A percentile compares a stretch with the other conserved stretches of the same genome.
Evolutionary conservation across 1,140 invertebrate species (phyloP).

Genomic region (Macrobrachium rosenbergii): DNA sequence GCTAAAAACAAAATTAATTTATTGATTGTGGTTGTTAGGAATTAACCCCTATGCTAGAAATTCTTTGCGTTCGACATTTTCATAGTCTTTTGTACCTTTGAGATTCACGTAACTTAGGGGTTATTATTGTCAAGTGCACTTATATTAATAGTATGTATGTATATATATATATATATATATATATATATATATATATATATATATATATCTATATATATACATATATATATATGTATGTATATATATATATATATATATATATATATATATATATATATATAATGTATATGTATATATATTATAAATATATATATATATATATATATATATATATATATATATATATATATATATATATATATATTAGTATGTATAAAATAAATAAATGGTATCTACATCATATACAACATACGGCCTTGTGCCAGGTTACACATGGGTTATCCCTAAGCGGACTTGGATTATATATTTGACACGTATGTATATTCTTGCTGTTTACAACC

Average conservation of each 20-base stretch:
- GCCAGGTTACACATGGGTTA: too few relatives aligned
- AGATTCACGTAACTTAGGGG: too few relatives aligned
- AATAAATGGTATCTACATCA: neutral
- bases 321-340: conserved; percentile 19
- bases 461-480: neutral
- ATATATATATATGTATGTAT: neutral
- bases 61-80: too few relatives aligned
- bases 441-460: neutral
- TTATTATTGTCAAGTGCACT: too few relatives aligned
- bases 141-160: neutral
- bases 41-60: too few relatives aligned
- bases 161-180: neutral
- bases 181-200: neutral
- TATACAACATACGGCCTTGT: neutral
- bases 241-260: neutral
- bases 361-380: neutral
- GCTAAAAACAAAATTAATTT: too few relatives aligned
- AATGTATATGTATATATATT: neutral
- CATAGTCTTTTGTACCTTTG: too few relatives aligned
- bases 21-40: too few relatives aligned
- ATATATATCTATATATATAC: neutral
- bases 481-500: neutral
- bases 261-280: conserved; percentile 16
- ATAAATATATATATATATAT: neutral
- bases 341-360: conserved; percentile 19